Conservation (phyloP, 2,797 vertebrate genomes). For the Falco concolor region DNA sequence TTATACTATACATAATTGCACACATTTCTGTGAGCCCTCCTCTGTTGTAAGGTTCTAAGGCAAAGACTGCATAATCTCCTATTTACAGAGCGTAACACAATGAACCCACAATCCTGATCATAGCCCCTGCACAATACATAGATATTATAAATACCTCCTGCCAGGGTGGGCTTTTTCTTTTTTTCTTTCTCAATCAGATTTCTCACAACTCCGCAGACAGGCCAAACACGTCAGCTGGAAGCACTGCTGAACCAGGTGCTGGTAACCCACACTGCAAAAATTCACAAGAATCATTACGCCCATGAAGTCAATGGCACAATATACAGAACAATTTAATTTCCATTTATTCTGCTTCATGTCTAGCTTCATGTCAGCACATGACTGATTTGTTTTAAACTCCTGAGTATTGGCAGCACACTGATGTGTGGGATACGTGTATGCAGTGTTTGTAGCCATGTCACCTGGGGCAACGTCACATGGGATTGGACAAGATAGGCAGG, state of each 20-base stretch:
- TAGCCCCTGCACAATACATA: background rate
- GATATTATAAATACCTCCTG: background rate
- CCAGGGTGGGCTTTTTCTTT: background rate
- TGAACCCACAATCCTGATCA: accelerated
- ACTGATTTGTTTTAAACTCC: background rate
- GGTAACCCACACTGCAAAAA: background rate
- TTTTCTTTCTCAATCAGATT: background rate
- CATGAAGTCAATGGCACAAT: background rate
- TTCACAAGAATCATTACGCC: background rate
- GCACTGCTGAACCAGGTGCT: background rate
- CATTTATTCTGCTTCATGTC: background rate
- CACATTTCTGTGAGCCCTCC: background rate
- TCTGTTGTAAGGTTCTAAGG: background rate
- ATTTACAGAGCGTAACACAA: background rate
- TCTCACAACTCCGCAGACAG: background rate
- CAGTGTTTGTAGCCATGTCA: background rate
- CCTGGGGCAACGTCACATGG: background rate
- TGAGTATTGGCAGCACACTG: background rate
- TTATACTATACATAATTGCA: background rate
- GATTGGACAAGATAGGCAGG: background rate
- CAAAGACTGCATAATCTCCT: background rate
- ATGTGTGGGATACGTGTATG: background rate
- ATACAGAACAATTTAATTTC: background rate
- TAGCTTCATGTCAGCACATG: background rate
- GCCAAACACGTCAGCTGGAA: background rate